phyloP scores from a whole-genome alignment of 2,113 vertebrate genomes.

The pig (Sus scrofa) region DNA sequence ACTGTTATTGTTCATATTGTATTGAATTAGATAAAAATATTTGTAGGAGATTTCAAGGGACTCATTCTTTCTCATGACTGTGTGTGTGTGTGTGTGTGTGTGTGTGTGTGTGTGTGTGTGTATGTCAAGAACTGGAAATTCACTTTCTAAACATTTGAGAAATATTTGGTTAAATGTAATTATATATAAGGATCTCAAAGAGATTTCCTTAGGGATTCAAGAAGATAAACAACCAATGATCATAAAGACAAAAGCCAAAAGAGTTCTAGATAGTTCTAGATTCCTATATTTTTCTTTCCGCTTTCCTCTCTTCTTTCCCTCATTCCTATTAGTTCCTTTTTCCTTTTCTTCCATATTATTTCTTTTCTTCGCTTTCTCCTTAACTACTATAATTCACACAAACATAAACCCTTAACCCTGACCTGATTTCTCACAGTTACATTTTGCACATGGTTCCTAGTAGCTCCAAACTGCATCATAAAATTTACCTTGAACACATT shows the following conservation, averaged over 20 bases:
- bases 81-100: too few relatives aligned
- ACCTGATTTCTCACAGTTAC: not conserved
- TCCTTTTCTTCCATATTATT: accelerated
- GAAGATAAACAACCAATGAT: not conserved
- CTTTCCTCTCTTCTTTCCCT: not conserved
- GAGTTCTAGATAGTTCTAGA: not conserved
- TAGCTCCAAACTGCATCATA: too few relatives aligned
- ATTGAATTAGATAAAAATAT: not conserved
- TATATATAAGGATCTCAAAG: not conserved
- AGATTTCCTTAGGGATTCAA: not conserved
- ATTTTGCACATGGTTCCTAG: not conserved
- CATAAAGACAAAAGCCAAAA: not conserved
- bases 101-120: too few relatives aligned
- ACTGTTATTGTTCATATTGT: not conserved
- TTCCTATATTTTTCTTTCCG: not conserved
- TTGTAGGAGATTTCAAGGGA: not conserved
- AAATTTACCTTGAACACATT: not conserved
- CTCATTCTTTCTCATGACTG: not conserved
- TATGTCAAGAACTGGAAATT: not conserved
- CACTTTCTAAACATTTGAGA: not conserved
- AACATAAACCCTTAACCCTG: not conserved
- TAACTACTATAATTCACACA: not conserved
- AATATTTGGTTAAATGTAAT: not conserved
- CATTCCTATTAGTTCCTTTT: not conserved
- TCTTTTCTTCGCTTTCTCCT: not conserved